These are phyloP conservation scores for Pristionchus arcanus DNA, from an alignment of 2,888 invertebrate genomes.

Conservation along the genomic window DNA sequence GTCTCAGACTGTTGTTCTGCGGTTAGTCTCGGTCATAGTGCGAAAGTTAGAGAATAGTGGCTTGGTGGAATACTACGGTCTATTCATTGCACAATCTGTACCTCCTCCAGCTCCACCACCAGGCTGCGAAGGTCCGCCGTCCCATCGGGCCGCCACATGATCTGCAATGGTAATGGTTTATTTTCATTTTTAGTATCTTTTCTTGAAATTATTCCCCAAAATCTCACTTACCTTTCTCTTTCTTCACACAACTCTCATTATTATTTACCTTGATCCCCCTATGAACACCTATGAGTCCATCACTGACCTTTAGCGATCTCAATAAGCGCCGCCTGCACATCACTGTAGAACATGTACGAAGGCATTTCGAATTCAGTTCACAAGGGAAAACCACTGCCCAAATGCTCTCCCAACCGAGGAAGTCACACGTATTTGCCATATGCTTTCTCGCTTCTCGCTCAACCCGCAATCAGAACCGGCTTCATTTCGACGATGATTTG, in stretches of 20 bases:
- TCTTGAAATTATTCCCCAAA: neutral
- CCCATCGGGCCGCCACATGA: constrained; percentile 77
- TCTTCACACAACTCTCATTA: neutral
- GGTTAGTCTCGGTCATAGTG: no score
- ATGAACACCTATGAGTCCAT: neutral
- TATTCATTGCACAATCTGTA: no score
- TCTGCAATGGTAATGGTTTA: neutral
- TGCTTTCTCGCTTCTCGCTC: neutral
- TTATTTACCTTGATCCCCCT: no score
- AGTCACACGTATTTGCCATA: constrained; percentile 27
- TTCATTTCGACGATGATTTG: constrained; percentile 16
- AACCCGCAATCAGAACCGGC: constrained; percentile 17
- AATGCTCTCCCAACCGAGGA: no score
- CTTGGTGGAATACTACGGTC: no score
- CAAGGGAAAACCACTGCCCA: neutral
- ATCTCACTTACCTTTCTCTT: neutral
- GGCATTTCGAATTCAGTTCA: neutral
- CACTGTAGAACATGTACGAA: constrained; percentile 46
- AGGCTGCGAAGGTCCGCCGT: constrained; percentile 74
- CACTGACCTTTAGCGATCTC: constrained; percentile 28
- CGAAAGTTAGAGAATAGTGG: no score
- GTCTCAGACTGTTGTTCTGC: no score
- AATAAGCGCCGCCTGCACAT: constrained; percentile 34
- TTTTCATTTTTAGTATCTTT: neutral
- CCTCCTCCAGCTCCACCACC: constrained; percentile 4